A percentile compares a stretch with the other conserved stretches of the same genome.
These are phyloP conservation scores for Atta texana DNA, from an alignment of 1,140 invertebrate species.

Conservation along the genomic window DNA sequence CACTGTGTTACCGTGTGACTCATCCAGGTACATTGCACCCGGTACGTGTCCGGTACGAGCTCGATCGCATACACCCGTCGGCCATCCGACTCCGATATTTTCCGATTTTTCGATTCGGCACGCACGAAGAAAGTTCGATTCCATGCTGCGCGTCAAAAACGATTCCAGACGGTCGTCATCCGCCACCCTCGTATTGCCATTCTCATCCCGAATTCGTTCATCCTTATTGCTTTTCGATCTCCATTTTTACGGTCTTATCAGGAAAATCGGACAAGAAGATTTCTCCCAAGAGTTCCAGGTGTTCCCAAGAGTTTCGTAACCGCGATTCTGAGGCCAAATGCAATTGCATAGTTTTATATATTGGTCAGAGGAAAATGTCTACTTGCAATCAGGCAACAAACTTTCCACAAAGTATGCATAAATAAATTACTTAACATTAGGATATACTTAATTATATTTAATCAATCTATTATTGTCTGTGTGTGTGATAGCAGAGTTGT, in stretches of 20 bases:
- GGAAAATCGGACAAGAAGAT: not conserved
- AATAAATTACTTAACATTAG: not conserved
- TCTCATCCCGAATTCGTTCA: not conserved
- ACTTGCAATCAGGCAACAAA: not conserved
- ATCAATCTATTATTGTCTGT: not conserved
- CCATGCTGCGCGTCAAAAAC: not conserved
- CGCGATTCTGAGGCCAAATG: not conserved
- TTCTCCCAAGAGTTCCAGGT: not conserved
- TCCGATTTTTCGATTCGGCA: slow-evolving; percentile 74
- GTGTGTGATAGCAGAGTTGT: not conserved
- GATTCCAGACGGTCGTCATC: not conserved
- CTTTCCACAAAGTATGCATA: not conserved
- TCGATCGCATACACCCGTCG: slow-evolving; percentile 71
- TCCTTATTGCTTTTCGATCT: not conserved
- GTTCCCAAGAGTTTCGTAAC: not conserved
- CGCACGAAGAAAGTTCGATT: slow-evolving; percentile 26
- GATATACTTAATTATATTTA: not conserved
- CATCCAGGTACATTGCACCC: slow-evolving; percentile 84
- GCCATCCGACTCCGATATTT: slow-evolving; percentile 73
- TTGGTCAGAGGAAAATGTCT: not conserved
- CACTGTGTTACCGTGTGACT: slow-evolving; percentile 78
- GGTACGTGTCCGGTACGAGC: slow-evolving; percentile 79
- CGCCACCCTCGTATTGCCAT: not conserved
- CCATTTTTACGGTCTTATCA: not conserved
- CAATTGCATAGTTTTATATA: not conserved